Base-by-base conservation (phyloP, 2,888 invertebrate species). In the Lycocerus yunnanus region DNA sequence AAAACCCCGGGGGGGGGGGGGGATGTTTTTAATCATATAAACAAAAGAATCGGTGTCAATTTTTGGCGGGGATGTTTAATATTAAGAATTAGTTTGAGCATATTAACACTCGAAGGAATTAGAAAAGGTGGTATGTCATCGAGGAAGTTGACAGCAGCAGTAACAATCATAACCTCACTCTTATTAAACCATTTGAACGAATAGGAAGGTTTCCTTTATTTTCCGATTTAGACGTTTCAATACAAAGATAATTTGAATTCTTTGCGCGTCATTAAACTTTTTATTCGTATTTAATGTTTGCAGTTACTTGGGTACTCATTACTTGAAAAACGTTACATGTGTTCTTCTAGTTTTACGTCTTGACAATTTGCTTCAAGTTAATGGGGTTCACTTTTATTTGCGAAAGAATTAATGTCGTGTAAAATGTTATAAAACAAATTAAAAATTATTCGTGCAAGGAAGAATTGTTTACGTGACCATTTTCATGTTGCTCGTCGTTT, bases 171-270 rank as follows among this genome's bases (percentile, higher is more conserved):
- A 20, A 20, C 20, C 6, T 20, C 6, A 3, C 20, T 20, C 6
- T 20, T 20, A 20, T 20, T 20, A 20, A 20, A 6, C 20, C 20
- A 20, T 20, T 20, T 20, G 20, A 20, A 20, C 6, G n/a, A 21
- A 18, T 27, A 74, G 68, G 21, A 21, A 21, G 21, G 69, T 75
- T 69, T 69, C 69, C 69, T 69, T 69, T 69, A 72, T 75, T 72
- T 72, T 71, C 69, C 68, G 59, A 71, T 27, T 27, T 27, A 27
- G 27, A 27, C 13, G 27, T 27, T 27, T 27, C 27, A 27, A 27
- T 27, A 27, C 5, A 3, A 27, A 27, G 27, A 27, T 80, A 80
- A 80, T 81, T 80, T 80, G 69, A 79, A 80, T 79, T 77, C 78
- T 77, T 79, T 75, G 76, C 69, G 71, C 27, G 65, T 65, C 59